Evolutionary conservation across 1,140 invertebrate species (phyloP).

Genomic region (Coptotermes formosanus): DNA sequence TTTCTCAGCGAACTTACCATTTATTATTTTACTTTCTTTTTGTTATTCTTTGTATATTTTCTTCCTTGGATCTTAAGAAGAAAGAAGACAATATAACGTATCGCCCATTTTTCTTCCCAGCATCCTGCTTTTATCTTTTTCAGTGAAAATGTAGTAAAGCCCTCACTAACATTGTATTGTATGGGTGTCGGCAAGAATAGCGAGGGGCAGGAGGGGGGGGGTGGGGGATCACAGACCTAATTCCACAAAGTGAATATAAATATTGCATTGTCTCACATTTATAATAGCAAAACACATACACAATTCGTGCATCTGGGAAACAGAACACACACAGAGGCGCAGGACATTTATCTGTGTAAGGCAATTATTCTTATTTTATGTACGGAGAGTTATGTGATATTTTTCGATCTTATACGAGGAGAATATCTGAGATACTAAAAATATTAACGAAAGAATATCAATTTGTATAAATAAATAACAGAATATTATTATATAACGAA

Average conservation of each 20-base stretch:
- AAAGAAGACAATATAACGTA: not conserved
- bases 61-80: not conserved
- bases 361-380: not conserved
- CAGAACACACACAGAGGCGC: not conserved
- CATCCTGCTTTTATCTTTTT: not conserved
- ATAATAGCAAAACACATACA: not conserved
- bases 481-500: no score
- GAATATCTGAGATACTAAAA: no score
- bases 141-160: not conserved
- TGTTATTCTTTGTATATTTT: not conserved
- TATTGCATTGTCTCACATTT: conserved; percentile 19
- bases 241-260: conserved; percentile 19
- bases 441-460: no score
- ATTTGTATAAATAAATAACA: no score
- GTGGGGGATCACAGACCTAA: not conserved
- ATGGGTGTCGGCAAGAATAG: not conserved
- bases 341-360: not conserved
- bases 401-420: no score
- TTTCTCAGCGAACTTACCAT: not conserved
- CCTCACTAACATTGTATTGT: not conserved
- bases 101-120: conserved; percentile 4
- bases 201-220: not conserved
- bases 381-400: not conserved
- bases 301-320: not conserved
- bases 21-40: conserved; percentile 2